A percentile compares a stretch with the other conserved stretches of the same genome.
phyloP scores from a whole-genome alignment of 2,113 vertebrate species.

The Chloebia gouldiae region DNA sequence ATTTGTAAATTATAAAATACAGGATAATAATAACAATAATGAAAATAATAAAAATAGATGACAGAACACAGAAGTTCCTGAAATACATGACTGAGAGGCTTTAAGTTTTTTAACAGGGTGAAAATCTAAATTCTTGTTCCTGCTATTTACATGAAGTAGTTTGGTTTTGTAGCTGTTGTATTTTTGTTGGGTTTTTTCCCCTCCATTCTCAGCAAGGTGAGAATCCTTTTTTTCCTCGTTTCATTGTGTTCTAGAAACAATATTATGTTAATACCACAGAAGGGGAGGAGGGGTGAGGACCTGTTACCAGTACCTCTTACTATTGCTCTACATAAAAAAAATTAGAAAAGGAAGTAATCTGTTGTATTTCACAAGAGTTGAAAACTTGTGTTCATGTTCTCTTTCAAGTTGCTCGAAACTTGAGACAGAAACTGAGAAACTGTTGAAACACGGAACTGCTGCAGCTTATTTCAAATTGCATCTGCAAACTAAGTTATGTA shows the following conservation, averaged over 20 bases:
- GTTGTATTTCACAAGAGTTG: not conserved
- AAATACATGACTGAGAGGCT: not conserved
- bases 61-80: not conserved
- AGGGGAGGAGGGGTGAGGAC: not conserved
- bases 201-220: not conserved
- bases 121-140: not conserved
- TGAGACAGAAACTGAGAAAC: not conserved
- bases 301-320: not conserved
- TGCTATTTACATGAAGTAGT: not conserved
- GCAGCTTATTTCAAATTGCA: not conserved
- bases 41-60: not conserved
- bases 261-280: not conserved
- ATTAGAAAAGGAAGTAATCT: not conserved
- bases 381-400: not conserved
- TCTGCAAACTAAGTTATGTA: not conserved
- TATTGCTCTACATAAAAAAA: not conserved
- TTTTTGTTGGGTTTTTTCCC: not conserved
- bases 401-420: not conserved
- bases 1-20: not conserved
- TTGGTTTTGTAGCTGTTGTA: not conserved
- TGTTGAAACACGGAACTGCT: not conserved
- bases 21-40: not conserved
- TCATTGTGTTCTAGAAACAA: constrained; percentile 26
- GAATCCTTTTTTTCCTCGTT: not conserved
- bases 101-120: not conserved